phyloP scores from a whole-genome alignment of 2,113 vertebrate species.

The Elachura formosa region DNA sequence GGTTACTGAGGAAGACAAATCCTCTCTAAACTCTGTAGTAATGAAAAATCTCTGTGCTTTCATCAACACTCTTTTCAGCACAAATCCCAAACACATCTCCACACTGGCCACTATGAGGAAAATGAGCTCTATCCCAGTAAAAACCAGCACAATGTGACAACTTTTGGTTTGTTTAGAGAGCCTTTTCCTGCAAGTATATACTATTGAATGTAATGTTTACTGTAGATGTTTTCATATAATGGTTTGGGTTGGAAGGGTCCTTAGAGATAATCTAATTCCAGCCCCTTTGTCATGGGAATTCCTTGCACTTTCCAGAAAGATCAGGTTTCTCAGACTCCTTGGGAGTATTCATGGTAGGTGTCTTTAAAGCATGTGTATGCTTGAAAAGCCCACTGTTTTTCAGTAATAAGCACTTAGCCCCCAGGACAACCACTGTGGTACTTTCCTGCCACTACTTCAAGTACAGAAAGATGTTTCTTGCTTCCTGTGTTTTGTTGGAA shows the following conservation, averaged over 20 bases:
- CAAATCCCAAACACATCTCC: background rate
- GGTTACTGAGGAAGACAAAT: background rate
- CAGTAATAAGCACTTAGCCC: background rate
- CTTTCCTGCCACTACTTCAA: background rate
- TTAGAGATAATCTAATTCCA: background rate
- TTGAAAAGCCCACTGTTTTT: background rate
- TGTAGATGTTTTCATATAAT: background rate
- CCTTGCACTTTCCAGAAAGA: background rate
- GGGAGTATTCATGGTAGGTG: background rate
- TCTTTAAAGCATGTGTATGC: background rate
- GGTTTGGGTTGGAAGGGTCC: background rate
- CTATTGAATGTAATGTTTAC: background rate
- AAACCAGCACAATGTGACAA: background rate
- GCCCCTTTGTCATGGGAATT: rapidly evolving
- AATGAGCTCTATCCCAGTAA: background rate
- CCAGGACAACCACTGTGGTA: background rate
- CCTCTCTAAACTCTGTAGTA: background rate
- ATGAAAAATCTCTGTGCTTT: background rate
- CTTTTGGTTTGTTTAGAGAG: background rate
- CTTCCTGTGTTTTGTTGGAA: background rate
- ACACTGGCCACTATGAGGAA: background rate
- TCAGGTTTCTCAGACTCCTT: background rate
- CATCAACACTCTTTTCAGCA: background rate
- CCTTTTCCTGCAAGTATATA: background rate
- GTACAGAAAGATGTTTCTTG: background rate